Evolutionary conservation across 2,888 invertebrate genomes (phyloP), one percentile per base, ranked within the genome.

Genomic region (Phyto melanocephala): DNA sequence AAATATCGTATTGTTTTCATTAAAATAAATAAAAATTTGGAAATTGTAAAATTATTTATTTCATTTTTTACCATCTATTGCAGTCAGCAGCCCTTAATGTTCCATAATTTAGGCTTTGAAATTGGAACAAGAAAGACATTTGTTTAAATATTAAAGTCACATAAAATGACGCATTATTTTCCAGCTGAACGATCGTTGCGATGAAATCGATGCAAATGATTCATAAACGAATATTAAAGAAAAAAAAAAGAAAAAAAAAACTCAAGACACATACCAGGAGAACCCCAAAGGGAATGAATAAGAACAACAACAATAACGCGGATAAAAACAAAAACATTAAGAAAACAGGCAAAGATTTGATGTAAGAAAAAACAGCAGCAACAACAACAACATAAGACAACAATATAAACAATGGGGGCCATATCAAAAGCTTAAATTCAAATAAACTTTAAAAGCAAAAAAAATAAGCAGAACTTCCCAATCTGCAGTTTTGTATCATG

Each of bases 91-190:
- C 71, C 47, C 71, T 58, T 13, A n/a, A 28, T 47, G 1, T 33
- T 24, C 11, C 22, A 28, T 50, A 72, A 40, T 62, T 52, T 72
- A n/a, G 17, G 7, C 2, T 40, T 72, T 52, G 6, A 56, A 63
- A 63, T 20, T 74, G 52, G 62, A 28, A 50, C 60, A 72, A 52
- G 33, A 28, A 33, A 54, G 8, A 45, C 20, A 47, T 11, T 33
- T 40, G 52, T 63, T 22, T 0, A 42, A 42, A 42, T 42, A 54
- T 74, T 54, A 60, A 40, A 52, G 52, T 42, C 42, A 20, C 47
- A 50, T 45, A 20, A 68, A 68, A 65, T 78, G 71, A 78, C 78
- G 65, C 78, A 78, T 72, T 78, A 71, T 70, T 70, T 70, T 70
- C n/a, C 60, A 68, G 58, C 58, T 72, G 50, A 71, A 56, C 70